phyloP scores from a whole-genome alignment of 2,888 invertebrate genomes.

The Scrobipalpa costella region DNA sequence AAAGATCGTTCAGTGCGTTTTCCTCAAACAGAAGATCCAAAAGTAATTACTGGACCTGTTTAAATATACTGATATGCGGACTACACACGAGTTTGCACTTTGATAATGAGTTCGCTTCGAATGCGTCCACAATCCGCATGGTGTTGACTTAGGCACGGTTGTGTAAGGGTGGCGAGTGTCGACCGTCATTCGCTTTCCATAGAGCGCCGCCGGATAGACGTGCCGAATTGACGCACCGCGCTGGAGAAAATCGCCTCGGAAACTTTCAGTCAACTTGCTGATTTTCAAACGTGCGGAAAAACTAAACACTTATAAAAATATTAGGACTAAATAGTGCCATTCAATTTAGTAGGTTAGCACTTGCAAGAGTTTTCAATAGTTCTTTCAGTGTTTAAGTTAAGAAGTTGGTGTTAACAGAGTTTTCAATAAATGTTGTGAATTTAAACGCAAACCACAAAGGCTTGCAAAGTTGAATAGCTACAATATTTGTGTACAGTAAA shows the following conservation, averaged over 20 bases:
- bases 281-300: constrained; percentile 38
- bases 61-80: constrained; percentile 11
- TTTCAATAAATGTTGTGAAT: background rate
- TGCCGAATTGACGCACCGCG: constrained; percentile 30
- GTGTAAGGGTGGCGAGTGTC: constrained; percentile 44
- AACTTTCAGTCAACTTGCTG: constrained; percentile 51
- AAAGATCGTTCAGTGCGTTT: too few relatives aligned
- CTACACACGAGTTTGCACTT: constrained; percentile 20
- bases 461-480: background rate
- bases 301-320: background rate
- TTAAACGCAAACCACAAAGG: background rate
- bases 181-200: constrained; percentile 60
- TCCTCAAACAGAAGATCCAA: background rate
- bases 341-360: background rate
- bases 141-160: constrained; percentile 34
- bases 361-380: background rate
- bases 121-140: constrained; percentile 38
- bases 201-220: constrained; percentile 46
- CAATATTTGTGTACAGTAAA: too few relatives aligned
- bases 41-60: background rate
- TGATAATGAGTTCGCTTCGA: constrained; percentile 38
- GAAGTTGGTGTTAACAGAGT: constrained; percentile 9
- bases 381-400: background rate
- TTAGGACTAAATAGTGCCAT: background rate
- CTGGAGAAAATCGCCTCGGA: constrained; percentile 57